These are phyloP conservation scores for Acanthis flammea DNA, from an alignment of 2,797 vertebrate genomes.

Conservation along the genomic window DNA sequence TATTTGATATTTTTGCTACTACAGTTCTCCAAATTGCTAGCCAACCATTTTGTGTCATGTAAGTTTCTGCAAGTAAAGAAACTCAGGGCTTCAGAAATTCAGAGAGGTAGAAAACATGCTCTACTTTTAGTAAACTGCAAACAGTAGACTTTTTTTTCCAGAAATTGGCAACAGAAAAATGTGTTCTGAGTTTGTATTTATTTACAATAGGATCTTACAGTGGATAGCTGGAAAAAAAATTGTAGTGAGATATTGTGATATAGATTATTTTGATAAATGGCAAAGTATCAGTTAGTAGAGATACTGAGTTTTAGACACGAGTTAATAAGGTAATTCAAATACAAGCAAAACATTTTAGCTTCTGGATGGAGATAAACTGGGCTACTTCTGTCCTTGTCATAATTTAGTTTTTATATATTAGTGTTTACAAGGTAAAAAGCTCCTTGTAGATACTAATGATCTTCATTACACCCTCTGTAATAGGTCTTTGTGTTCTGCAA, in stretches of 20 bases:
- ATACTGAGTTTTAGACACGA: neutral
- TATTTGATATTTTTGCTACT: neutral
- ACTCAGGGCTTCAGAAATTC: neutral
- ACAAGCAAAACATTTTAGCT: neutral
- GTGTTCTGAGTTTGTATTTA: neutral
- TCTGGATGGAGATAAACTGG: neutral
- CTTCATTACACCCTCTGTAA: neutral
- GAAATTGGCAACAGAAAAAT: neutral
- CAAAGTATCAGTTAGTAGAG: neutral
- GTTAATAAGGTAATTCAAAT: neutral
- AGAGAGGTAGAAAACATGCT: neutral
- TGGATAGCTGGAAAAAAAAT: neutral
- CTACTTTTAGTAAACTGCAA: neutral
- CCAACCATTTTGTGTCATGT: neutral
- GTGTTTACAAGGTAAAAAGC: neutral
- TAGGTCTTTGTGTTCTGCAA: neutral
- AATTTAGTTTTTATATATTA: neutral
- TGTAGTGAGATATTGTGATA: neutral
- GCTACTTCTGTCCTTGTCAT: neutral
- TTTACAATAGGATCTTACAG: neutral
- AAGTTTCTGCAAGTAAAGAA: neutral
- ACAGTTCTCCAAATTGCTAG: neutral
- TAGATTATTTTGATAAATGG: neutral
- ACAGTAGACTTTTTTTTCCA: neutral
- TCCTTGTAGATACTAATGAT: neutral